Conservation (phyloP, 2,797 vertebrate genomes). For the Agapornis canus region DNA sequence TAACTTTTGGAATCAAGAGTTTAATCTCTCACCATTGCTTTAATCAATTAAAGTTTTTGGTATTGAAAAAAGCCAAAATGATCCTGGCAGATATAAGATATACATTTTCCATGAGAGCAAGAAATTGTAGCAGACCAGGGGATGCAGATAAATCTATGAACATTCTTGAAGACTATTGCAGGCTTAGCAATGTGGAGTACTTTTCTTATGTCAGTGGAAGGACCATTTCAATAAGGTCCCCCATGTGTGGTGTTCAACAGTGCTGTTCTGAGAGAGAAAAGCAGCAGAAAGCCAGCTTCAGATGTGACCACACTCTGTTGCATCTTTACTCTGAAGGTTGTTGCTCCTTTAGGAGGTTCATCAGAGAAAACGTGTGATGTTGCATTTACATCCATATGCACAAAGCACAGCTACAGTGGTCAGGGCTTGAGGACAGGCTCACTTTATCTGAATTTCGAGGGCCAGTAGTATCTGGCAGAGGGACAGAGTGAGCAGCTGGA, state of each 20-base stretch:
- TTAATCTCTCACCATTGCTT: background rate
- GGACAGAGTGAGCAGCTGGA: constrained; percentile 21
- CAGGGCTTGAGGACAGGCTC: background rate
- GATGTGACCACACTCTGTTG: accelerated
- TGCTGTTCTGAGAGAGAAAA: background rate
- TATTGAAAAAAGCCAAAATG: background rate
- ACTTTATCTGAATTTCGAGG: background rate
- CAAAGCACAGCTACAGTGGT: background rate
- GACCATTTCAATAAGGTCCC: background rate
- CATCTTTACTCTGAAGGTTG: background rate
- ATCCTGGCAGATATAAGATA: background rate
- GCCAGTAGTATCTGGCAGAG: background rate
- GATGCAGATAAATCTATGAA: background rate
- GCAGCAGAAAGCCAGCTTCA: background rate
- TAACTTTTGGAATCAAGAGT: background rate
- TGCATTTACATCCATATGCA: background rate
- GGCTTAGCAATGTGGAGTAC: accelerated
- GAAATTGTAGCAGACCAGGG: background rate
- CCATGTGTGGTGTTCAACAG: accelerated
- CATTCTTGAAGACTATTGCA: background rate
- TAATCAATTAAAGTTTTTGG: background rate
- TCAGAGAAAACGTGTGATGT: background rate
- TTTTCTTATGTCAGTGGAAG: background rate
- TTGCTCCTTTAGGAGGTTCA: background rate
- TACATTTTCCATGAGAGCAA: background rate